Evolutionary conservation across 1,140 invertebrate species (phyloP), one percentile per base, ranked within the genome.

Genomic region (Hylaeus volcanicus): DNA sequence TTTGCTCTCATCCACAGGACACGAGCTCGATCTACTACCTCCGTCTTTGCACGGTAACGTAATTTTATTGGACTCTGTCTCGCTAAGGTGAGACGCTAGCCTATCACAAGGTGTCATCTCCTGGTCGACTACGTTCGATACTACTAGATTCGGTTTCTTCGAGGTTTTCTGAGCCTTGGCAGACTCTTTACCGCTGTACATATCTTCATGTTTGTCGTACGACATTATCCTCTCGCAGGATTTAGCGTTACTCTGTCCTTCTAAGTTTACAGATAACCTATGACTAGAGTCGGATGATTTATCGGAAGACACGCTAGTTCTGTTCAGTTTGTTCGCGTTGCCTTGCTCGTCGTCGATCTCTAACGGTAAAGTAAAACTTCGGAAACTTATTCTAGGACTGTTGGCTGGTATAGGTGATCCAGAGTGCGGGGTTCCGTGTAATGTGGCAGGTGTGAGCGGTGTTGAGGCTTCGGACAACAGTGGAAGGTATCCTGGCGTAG

Each of bases 341-440:
- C 70, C 79, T 5, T 85, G 83, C 14, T 84, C 83, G 43, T 90
- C 87, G 14, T 90, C 90, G 12, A 93, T 79, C 2, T 93, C 92
- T 56, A 93, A 85, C 0, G 92, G 92, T 74, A 93, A 82, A n/a
- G 90, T 91, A 74, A 93, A 93, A 79, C 92, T 93, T 85, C 92
- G 90, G 70, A 93, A 93, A 86, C 92, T 93, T 90, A 93, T 93
- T 73, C 92, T 90, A 79, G 92, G 91, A 74, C 92, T 92, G 71
- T 91, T 88, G 3, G 88, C 88, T 6, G 91, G 87, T 53, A 88
- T 82, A 11, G 92, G 89, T n/a, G 91, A 90, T 9, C 90, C 81
- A 1, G 91, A 92, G 1, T 90, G 81, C 14, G 91, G 26, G 5
- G 91, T 91, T 72, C 89, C 90, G 6, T 90, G 92, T 37, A 92